phyloP scores from a whole-genome alignment of 2,888 invertebrate species.

The Diaprepes abbreviatus region DNA sequence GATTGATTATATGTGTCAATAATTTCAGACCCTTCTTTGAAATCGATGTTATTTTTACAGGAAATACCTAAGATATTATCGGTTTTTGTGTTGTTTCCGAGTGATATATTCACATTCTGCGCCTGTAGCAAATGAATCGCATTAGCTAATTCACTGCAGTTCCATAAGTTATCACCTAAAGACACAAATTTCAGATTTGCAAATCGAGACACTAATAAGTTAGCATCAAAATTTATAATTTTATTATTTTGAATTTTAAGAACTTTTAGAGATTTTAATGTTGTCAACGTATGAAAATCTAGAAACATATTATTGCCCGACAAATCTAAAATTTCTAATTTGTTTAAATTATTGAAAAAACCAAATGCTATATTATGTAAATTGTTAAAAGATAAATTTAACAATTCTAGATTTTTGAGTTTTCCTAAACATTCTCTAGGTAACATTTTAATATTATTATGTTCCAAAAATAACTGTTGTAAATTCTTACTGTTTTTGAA shows the following conservation, averaged over 20 bases:
- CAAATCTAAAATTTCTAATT: neutral
- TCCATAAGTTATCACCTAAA: conserved; percentile 3
- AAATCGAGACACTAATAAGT: neutral
- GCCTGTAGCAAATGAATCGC: neutral
- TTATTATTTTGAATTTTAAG: conserved; percentile 2
- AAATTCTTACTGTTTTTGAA: neutral
- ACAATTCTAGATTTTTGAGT: neutral
- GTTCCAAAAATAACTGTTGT: neutral
- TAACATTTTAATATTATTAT: neutral
- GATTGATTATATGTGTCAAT: neutral
- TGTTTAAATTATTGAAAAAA: neutral
- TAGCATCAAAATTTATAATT: neutral
- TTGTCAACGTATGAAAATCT: conserved; percentile 5
- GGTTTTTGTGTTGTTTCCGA: neutral
- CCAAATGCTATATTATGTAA: neutral
- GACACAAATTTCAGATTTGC: neutral
- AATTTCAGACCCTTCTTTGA: neutral
- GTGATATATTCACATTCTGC: neutral
- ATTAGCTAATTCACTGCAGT: conserved; percentile 2
- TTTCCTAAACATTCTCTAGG: neutral
- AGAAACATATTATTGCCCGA: neutral
- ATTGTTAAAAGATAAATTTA: neutral
- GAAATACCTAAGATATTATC: conserved; percentile 4
- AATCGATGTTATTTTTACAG: neutral
- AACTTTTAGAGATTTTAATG: conserved; percentile 1